Conservation (phyloP, 35 echinoderm and acorn worm genomes). For the Ophioderma brevispina region DNA sequence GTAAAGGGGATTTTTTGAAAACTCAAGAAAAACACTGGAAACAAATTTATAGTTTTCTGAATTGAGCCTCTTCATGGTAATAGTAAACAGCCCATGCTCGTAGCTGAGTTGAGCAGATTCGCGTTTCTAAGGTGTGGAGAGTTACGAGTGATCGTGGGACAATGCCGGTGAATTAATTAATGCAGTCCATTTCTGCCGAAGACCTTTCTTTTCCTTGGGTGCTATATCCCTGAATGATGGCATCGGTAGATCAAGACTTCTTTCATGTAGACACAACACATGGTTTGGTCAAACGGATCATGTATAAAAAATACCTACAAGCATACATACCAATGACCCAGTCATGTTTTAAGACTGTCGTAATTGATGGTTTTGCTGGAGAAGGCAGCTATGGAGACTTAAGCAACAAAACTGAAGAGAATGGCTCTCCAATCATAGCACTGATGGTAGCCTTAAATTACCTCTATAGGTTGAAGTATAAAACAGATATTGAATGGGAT, state of each 20-base stretch:
- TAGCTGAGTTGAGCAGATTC: too few species aligned
- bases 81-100: too few species aligned
- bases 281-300: neutral
- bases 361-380: neutral
- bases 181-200: too few species aligned
- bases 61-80: too few species aligned
- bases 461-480: neutral
- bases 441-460: neutral
- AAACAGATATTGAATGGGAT: neutral
- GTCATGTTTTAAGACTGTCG: neutral
- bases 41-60: too few species aligned
- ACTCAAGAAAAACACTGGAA: too few species aligned
- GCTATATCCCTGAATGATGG: too few species aligned
- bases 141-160: too few species aligned
- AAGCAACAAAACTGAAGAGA: neutral
- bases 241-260: neutral
- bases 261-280: neutral
- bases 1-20: too few species aligned
- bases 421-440: neutral
- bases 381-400: neutral
- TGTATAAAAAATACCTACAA: conserved; percentile 3
- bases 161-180: too few species aligned
- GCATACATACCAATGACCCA: neutral
- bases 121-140: too few species aligned
- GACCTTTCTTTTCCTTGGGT: too few species aligned